These are phyloP conservation scores for Craniophora ligustri DNA, from an alignment of 2,888 invertebrate species.

Conservation along the genomic window DNA sequence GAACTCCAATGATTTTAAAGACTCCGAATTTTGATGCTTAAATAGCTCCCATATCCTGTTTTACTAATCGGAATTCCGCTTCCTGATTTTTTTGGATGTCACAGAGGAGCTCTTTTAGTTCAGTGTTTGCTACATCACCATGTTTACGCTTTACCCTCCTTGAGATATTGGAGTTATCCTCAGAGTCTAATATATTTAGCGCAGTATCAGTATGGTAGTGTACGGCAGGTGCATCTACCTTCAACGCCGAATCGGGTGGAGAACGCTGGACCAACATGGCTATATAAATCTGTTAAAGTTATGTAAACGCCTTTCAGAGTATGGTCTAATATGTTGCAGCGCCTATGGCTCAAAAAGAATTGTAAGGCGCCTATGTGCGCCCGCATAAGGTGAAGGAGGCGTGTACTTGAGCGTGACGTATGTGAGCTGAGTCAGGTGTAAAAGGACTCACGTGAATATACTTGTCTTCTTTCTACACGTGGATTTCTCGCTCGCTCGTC, in stretches of 20 bases:
- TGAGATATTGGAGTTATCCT: not conserved
- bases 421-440: not conserved
- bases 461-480: not conserved
- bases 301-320: not conserved
- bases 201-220: not conserved
- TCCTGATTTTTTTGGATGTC: too few relatives aligned
- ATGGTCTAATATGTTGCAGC: not conserved
- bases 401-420: not conserved
- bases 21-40: too few relatives aligned
- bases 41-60: too few relatives aligned
- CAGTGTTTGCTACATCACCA: too few relatives aligned
- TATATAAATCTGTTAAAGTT: not conserved
- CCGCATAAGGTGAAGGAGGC: not conserved
- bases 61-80: too few relatives aligned
- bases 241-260: not conserved
- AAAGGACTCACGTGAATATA: not conserved
- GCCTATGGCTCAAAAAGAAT: not conserved
- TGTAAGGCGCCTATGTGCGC: not conserved
- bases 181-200: not conserved
- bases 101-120: too few relatives aligned
- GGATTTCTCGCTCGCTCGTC: not conserved
- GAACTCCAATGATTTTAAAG: too few relatives aligned
- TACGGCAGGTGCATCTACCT: not conserved
- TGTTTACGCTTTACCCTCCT: too few relatives aligned
- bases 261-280: not conserved